Base-by-base conservation (phyloP, 2,113 vertebrate species). In the Pelvicachromis taeniatus region DNA sequence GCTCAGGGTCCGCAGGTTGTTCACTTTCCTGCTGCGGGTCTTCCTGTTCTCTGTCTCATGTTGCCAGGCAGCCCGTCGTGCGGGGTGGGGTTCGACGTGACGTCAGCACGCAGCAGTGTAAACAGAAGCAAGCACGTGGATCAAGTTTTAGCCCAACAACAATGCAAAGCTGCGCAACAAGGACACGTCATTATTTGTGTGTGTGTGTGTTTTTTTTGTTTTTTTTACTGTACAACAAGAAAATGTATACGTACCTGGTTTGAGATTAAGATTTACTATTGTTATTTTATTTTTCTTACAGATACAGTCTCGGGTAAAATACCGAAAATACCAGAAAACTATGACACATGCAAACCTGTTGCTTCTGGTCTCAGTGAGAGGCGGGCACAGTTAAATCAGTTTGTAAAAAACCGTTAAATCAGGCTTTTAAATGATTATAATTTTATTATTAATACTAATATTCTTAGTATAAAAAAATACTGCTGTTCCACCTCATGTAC, bases 51-150 rank as follows among this genome's bases (percentile, higher is more conserved):
- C 91, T 55, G 84, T 35, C 78, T 93, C 94, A 87, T 89, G 93
- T 94, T 93, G 92, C 88, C 91, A 82, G 87, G 88, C 88, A 91
- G 93, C 92, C 70, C 89, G 75, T 14, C 88, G 92, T 89, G 80
- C 61, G 79, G 93, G 96, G 95, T 87, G 95, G 91, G 93, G 94
- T 85, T 53, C 23, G 2, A 1, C 0, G 6, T 95, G 93, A 95
- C 95, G 96, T 95, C 93, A 88, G 6, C 63, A 87, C 95, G 94
- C 88, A 82, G 10, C 78, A 93, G 89, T 96, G 94, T 95, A 94
- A 95, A 96, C 93, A 96, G 70, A 87, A 23, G 81, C 50, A 88
- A 94, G 88, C 95, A 96, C 95, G 93, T 96, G 94, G 93, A 82
- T 91, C 29, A 26, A 78, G 78, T 87, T 91, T 92, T 87, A 82